Evolutionary conservation across 2,797 vertebrate genomes (phyloP).

Genomic region (Scolopax rusticola): DNA sequence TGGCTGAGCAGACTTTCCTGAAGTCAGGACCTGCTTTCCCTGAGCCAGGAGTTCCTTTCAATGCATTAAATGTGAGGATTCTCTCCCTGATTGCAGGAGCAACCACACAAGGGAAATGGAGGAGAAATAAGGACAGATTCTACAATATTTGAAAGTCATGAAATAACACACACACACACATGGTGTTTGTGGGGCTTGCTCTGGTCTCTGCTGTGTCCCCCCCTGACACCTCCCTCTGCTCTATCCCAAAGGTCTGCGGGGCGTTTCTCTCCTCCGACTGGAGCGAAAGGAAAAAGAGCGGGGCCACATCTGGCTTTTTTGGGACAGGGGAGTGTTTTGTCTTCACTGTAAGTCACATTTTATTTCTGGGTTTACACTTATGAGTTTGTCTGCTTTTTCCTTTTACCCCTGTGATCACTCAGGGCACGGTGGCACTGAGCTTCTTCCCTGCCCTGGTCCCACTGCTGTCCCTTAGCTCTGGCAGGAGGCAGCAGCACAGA

Average conservation of each 20-base stretch:
- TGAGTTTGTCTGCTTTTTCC: neutral
- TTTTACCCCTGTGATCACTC: neutral
- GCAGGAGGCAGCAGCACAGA: neutral
- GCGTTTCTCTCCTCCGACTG: conserved; percentile 87
- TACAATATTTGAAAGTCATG: neutral
- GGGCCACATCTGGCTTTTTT: conserved; percentile 78
- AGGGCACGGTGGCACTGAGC: neutral
- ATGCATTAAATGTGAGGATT: neutral
- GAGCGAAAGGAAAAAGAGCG: conserved; percentile 80
- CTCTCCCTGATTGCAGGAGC: neutral
- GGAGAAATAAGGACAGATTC: neutral
- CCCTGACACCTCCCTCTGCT: neutral
- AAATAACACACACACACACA: neutral
- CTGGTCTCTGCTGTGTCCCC: neutral
- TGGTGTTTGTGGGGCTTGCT: neutral
- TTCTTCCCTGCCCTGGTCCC: neutral
- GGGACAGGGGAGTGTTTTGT: conserved; percentile 91
- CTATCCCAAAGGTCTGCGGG: conserved; percentile 83
- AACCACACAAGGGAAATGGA: neutral
- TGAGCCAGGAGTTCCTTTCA: neutral
- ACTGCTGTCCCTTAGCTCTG: neutral
- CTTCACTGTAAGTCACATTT: conserved; percentile 82
- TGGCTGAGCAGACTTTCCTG: neutral
- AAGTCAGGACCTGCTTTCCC: neutral
- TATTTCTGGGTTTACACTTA: neutral